Conservation (phyloP, 2,797 vertebrate genomes). For the Pangasius krempfi region DNA sequence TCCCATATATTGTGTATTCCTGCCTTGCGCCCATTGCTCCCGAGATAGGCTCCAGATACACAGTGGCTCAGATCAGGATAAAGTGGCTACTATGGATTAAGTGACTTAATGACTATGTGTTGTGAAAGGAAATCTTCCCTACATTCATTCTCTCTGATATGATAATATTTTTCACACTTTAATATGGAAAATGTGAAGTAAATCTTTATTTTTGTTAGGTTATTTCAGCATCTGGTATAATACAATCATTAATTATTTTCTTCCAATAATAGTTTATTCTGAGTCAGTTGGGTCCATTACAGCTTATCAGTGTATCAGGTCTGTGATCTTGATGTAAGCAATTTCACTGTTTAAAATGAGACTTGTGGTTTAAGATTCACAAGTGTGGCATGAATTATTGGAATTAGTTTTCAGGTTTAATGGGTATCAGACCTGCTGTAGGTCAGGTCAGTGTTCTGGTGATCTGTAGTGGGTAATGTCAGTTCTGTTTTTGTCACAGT, state of each 20-base stretch:
- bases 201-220: not conserved
- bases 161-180: not conserved
- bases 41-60: not conserved
- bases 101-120: too few species aligned
- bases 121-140: too few species aligned
- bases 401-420: not conserved
- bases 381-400: not conserved
- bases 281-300: not conserved
- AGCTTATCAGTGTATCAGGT: not conserved
- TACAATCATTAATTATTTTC: not conserved
- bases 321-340: not conserved
- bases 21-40: not conserved
- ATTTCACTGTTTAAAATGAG: not conserved
- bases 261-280: not conserved
- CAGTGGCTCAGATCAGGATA: not conserved
- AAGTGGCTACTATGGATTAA: not conserved
- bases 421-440: not conserved
- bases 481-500: slow-evolving; percentile 32
- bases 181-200: not conserved
- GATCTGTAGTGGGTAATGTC: slow-evolving; percentile 46
- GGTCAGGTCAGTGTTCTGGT: slow-evolving; percentile 12
- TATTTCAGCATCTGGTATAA: not conserved
- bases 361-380: not conserved
- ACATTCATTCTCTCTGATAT: too few species aligned
- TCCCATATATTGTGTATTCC: not conserved